Base-by-base conservation (phyloP, 2,888 invertebrate genomes). In the Rotaria socialis region DNA sequence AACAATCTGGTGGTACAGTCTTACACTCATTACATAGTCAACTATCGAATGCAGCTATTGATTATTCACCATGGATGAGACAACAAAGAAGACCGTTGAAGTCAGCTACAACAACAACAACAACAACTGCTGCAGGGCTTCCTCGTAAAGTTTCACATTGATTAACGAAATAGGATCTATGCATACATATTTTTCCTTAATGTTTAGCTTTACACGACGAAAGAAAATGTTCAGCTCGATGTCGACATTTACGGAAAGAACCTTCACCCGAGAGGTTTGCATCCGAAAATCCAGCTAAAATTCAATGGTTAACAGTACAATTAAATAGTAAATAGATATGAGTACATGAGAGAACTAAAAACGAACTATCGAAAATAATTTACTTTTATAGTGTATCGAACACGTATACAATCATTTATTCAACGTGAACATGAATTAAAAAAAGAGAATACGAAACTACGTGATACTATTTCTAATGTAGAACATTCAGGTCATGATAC, bases 1-100 rank as follows among this genome's bases (percentile, higher is more conserved):
- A 35, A 67, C 27, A 35, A 41, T 80, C 80, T 22, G 47, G 11
- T 24, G 24, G 2, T 47, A 14, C 47, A 22, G n/a, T 2, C 47
- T n/a, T 47, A 11, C 43, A n/a, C 2, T 43, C 80, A 47, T 80
- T 80, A 10, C 47, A 80, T 11, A 80, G 24, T 11, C 41, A 80
- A 47, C 6, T 80, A 14, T 80, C 80, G 14, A 80, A 47, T 80
- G 35, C 67, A 67, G 27, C 35, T 67, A n/a, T 80, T 80, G 80
- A 80, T 47, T 80, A 80, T 47, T 47, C 80, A 47, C 80, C 80
- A 80, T 80, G 80, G 80, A 47, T 80, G 80, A 47, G 80, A 47
- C 43, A 80, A 80, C 35, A 74, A 41, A 22, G 35, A 67, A 6
- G 14, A 67, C 27, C 67, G 19, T 6, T 8, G 2, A 60, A 60